Evolutionary conservation across 2,113 vertebrate genomes (phyloP), one percentile per base, ranked within the genome.

Genomic region (Aphelocoma coerulescens): DNA sequence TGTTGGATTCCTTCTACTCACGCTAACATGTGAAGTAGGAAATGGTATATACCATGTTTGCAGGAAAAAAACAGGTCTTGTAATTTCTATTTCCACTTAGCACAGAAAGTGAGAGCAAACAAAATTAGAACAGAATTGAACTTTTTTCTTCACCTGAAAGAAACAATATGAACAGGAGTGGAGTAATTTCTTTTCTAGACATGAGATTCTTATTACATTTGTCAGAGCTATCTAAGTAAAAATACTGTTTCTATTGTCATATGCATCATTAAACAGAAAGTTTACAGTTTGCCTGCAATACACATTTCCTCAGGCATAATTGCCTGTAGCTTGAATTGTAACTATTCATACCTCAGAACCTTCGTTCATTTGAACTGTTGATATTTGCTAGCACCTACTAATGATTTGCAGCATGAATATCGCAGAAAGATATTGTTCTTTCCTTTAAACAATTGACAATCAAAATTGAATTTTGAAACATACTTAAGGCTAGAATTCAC

Each of bases 231-330:
- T 48, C 22, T 75, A 85, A 85, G 44, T 58, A 88, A 81, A 48
- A 91, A 61, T 44, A 57, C 33, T 85, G 13, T 71, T 86, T 86
- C 37, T 77, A 37, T 83, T 86, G 48, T 88, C 43, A 41, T 24
- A 83, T 18, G 11, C 9, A 57, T 76, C 28, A 69, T 93, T 90
- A 90, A 86, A 63, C 19, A 77, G 30, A 85, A 76, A 75, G 72
- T 10, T 11, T 73, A 88, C 24, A 62, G 17, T 88, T 88, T 75
- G 49, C 55, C 57, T 82, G 48, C 59, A 88, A 84, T 81, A 61
- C 35, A 65, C 33, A 92, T 93, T 96, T 96, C 88, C 93, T 72
- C 82, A 88, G 11, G 80, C 41, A 63, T 84, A 92, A 93, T 65
- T 59, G 58, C 16, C 24, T 65, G 93, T 88, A 90, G 21, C 27